Conservation (phyloP, 2,888 invertebrate genomes). For the Dicranocentrus wangi region DNA sequence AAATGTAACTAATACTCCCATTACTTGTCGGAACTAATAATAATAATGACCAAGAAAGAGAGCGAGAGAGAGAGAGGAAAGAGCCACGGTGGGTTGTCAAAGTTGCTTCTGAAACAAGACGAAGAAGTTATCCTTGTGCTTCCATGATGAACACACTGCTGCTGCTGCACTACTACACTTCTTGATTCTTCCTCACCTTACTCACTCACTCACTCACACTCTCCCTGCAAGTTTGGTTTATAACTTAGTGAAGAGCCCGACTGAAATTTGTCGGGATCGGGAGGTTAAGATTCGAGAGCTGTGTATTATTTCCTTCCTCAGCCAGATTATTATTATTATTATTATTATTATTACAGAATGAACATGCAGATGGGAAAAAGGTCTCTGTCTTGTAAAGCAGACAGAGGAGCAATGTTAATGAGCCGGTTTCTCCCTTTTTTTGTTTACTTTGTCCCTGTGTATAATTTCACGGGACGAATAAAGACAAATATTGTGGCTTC, state of each 20-base stretch:
- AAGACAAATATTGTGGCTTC: conserved; percentile 19
- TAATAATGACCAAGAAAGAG: conserved; percentile 36
- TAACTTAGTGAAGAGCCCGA: too few relatives aligned
- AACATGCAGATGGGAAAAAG: too few relatives aligned
- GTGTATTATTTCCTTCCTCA: too few relatives aligned
- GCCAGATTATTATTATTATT: too few relatives aligned
- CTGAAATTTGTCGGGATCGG: background rate
- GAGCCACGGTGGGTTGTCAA: background rate
- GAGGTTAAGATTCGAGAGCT: background rate
- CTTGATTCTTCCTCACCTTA: background rate
- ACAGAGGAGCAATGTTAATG: conserved; percentile 43
- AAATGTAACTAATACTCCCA: conserved; percentile 33
- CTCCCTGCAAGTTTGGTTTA: too few relatives aligned
- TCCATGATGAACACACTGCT: conserved; percentile 5
- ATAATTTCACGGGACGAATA: too few relatives aligned
- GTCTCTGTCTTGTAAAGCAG: background rate
- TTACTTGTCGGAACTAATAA: conserved; percentile 53
- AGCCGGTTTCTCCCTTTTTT: conserved; percentile 47
- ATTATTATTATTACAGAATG: too few relatives aligned
- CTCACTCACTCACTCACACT: background rate
- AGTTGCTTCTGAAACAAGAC: background rate
- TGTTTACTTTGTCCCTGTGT: conserved; percentile 44
- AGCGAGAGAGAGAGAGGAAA: conserved; percentile 15
- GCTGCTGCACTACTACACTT: background rate
- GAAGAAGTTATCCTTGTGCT: conserved; percentile 55